Percentiles rank a stretch among this genome's conserved stretches.
Conservation (phyloP, 2,797 vertebrate genomes). For the Clarias pachynema region DNA sequence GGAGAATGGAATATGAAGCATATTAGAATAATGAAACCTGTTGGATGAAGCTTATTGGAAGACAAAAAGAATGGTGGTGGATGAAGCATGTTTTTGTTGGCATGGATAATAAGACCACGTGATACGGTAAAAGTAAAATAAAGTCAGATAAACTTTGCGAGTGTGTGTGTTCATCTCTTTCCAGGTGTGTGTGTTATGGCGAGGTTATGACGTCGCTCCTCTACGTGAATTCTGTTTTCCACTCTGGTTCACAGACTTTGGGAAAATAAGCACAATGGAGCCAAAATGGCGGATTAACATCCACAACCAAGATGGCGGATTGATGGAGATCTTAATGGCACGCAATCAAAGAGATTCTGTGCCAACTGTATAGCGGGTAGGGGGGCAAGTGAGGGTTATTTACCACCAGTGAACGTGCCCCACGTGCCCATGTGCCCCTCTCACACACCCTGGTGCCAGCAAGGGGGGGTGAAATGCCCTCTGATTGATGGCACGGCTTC, state of each 20-base stretch:
- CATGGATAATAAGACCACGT: background rate
- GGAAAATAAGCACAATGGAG: conserved; percentile 18
- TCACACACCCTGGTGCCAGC: conserved; percentile 69
- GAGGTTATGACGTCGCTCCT: background rate
- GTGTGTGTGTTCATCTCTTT: background rate
- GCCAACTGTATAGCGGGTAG: conserved; percentile 44
- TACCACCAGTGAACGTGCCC: conserved; percentile 41
- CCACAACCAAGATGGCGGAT: conserved; percentile 52
- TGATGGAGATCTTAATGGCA: conserved; percentile 33
- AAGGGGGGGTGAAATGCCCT: conserved; percentile 78
- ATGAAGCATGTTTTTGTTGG: background rate
- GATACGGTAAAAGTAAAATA: too few relatives aligned
- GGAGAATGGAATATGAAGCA: background rate
- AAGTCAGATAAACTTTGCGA: background rate
- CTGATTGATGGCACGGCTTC: conserved; percentile 82
- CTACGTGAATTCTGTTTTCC: background rate
- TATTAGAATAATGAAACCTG: background rate
- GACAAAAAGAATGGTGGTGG: background rate
- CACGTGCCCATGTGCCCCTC: conserved; percentile 44
- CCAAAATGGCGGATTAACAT: conserved; percentile 56
- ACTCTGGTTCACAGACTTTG: conserved; percentile 15
- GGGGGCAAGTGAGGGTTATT: conserved; percentile 47
- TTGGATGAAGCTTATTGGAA: background rate
- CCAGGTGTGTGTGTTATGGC: background rate
- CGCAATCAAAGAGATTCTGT: conserved; percentile 38